Evolutionary conservation across 2,797 vertebrate genomes (phyloP).

Genomic region (Thunnus albacares): DNA sequence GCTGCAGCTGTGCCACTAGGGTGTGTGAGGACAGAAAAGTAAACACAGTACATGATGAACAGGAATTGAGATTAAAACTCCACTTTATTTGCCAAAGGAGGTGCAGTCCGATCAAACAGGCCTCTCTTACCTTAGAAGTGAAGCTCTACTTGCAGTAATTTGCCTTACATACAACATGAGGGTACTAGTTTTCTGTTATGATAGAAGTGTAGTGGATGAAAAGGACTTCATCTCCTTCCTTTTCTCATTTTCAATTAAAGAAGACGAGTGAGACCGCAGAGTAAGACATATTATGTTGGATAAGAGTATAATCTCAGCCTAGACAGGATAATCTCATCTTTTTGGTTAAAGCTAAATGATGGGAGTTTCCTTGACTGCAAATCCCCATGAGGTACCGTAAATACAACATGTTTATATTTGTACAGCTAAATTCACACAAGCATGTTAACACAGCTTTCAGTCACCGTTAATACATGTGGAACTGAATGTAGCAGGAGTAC

Average conservation of each 20-base stretch:
- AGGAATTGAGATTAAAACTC: background rate
- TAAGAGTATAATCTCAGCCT: conserved; percentile 24
- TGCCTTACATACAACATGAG: background rate
- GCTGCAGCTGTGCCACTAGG: background rate
- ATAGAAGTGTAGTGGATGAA: background rate
- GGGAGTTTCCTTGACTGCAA: conserved; percentile 4
- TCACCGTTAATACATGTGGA: background rate
- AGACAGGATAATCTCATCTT: conserved; percentile 24
- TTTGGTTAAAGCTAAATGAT: background rate
- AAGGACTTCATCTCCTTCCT: background rate
- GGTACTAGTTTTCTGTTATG: background rate
- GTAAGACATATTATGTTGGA: background rate
- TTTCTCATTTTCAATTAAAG: background rate
- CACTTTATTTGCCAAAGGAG: background rate
- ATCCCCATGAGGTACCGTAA: background rate
- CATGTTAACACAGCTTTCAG: background rate
- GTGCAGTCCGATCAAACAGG: background rate
- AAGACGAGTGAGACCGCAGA: background rate
- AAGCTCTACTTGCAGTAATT: background rate
- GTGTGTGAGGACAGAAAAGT: background rate
- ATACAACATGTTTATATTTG: background rate
- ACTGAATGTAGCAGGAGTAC: background rate
- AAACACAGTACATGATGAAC: background rate
- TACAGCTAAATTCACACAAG: background rate
- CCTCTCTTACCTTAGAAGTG: background rate